phyloP scores from a whole-genome alignment of 2,888 invertebrate genomes.

The Anarsia innoxiella region DNA sequence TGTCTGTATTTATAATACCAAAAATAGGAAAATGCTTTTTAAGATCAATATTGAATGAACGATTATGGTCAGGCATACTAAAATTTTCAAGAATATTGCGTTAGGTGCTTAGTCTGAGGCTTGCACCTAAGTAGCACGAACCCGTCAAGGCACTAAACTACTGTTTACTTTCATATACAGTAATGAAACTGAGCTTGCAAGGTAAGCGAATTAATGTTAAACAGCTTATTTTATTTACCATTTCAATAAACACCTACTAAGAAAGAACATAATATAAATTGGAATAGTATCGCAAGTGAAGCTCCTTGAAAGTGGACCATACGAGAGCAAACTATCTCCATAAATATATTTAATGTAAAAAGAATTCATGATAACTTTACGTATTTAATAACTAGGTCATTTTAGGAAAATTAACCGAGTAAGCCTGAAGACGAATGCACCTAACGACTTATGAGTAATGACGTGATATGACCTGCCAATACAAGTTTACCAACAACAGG shows the following conservation, averaged over 20 bases:
- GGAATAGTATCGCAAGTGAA: too few relatives aligned
- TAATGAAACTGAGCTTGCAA: too few relatives aligned
- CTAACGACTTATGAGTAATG: conserved; percentile 55
- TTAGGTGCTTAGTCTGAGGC: conserved; percentile 56
- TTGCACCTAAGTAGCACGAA: conserved; percentile 2
- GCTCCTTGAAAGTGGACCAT: conserved; percentile 1
- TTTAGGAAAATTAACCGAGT: too few relatives aligned
- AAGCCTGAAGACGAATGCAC: conserved; percentile 55
- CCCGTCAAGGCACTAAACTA: not conserved
- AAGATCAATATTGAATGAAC: conserved; percentile 61
- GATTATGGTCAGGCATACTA: conserved; percentile 62
- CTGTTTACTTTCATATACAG: not conserved
- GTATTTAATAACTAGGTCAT: too few relatives aligned
- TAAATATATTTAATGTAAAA: too few relatives aligned
- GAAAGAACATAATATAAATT: too few relatives aligned
- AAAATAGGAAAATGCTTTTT: conserved; percentile 73
- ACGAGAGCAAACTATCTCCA: conserved; percentile 7
- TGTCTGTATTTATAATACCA: conserved; percentile 75
- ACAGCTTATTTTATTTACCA: too few relatives aligned
- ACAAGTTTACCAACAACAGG: conserved; percentile 65
- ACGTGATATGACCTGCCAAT: conserved; percentile 63
- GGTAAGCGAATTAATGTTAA: too few relatives aligned
- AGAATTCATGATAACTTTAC: too few relatives aligned
- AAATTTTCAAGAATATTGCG: conserved; percentile 51
- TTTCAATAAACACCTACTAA: too few relatives aligned